Base-by-base conservation (phyloP, 2,797 vertebrate genomes). In the Leucoraja ocellata region DNA sequence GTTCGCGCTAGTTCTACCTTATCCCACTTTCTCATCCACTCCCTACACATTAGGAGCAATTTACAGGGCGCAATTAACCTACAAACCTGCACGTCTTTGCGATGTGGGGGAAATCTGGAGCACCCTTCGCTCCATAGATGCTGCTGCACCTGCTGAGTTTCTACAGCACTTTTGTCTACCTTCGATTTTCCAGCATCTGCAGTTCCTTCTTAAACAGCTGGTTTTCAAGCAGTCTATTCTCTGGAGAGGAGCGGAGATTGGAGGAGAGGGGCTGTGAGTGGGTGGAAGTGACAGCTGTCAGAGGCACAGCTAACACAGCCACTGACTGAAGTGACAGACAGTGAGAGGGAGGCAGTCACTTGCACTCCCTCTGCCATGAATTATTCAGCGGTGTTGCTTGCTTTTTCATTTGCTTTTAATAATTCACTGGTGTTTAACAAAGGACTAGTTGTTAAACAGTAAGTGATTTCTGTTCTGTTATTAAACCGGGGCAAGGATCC, bases 371-470 rank as follows among this genome's bases (percentile, higher is more conserved):
- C 90, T 54, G 68, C 39, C 2, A 1, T 92, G 71, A 73, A 92
- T 92, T 92, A 92, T 92, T 92, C 39, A 92, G 46, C 11, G 9
- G 36, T 92, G 90, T 74, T 46, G 68, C 8, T 46, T 91, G 36
- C 65, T 71, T 73, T 74, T 76, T 92, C 90, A 58, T 74, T 92
- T 14, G 23, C 0, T 46, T 74, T 92, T 54, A 92, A 92, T 92
- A 92, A 92, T 92, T 92, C 90, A 92, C 36, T 11, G 65, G 32
- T 46, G 28, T 25, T 8, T 73, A 74, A 92, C 90, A 92, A 92
- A 92, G 39, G 46, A 28, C 14, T 71, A 92, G 68, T 46, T 92
- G 90, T 92, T 92, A 54, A 76, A 92, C 90, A 92, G 84, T 88
- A 88, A 68, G 68, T 21, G n/a, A 21, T n/a, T 88, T 28, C 25